Conservation (phyloP, 2,888 invertebrate genomes). For the Lepidocyrtinus sp. region DNA sequence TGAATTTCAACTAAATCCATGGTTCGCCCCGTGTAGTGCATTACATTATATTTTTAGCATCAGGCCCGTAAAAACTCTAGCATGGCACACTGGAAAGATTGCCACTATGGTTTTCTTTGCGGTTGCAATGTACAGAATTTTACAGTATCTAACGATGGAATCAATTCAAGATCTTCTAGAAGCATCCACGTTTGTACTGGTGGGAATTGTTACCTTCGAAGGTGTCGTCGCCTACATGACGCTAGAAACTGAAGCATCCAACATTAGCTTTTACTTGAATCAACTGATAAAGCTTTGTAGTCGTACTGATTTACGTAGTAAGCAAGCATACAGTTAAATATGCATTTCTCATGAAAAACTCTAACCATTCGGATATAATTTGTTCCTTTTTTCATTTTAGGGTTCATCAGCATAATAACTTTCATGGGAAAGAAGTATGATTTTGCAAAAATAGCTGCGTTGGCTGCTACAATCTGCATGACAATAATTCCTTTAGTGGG, state of each 20-base stretch:
- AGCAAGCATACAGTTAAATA: neutral
- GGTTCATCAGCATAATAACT: neutral
- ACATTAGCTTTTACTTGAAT: neutral
- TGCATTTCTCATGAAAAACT: neutral
- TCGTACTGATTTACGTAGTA: neutral
- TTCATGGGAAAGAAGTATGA: slow-evolving; percentile 2
- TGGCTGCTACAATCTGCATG: slow-evolving; percentile 17
- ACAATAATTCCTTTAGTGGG: slow-evolving; percentile 5
- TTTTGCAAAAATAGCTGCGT: slow-evolving; percentile 16
- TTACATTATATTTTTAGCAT: too few relatives aligned
- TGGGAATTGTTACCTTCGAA: slow-evolving; percentile 11
- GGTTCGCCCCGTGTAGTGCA: neutral
- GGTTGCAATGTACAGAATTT: neutral
- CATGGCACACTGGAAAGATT: neutral
- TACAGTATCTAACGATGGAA: neutral
- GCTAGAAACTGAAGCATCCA: neutral
- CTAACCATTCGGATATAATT: neutral
- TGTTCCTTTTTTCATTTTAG: slow-evolving; percentile 9
- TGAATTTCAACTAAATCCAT: too few relatives aligned
- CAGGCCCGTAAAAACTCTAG: neutral
- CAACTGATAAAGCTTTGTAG: neutral
- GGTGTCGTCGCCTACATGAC: neutral
- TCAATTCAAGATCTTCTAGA: neutral
- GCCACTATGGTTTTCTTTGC: neutral
- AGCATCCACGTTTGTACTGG: neutral